A percentile compares a stretch with the other conserved stretches of the same genome.
Conservation (phyloP, 2,113 vertebrate species). For the Cnemophilus loriae region DNA sequence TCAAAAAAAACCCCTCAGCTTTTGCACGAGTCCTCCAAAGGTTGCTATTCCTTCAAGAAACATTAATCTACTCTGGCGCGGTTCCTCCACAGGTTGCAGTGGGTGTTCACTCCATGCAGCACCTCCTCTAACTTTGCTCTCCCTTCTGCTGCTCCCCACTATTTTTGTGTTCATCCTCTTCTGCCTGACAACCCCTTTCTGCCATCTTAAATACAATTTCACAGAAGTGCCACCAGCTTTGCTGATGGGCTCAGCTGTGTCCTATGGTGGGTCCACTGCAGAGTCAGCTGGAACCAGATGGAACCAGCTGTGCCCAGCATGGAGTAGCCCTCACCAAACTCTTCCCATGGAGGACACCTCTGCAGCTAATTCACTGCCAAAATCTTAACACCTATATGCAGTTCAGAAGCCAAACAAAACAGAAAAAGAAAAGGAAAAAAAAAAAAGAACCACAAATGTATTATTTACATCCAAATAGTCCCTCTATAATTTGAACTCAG, state of each 20-base stretch:
- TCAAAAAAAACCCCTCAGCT: rapidly evolving
- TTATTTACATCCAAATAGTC: not conserved
- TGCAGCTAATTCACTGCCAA: not conserved
- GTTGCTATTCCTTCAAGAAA: not conserved
- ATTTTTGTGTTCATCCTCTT: not conserved
- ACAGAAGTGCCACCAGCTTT: not conserved
- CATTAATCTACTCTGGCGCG: not conserved
- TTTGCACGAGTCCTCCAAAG: not conserved
- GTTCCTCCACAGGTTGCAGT: not conserved
- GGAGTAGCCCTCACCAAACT: not conserved
- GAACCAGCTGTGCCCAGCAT: not conserved
- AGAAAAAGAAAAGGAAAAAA: no score
- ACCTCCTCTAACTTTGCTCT: not conserved
- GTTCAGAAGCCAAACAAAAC: not conserved
- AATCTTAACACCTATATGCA: not conserved
- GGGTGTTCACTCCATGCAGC: not conserved
- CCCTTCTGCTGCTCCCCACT: not conserved
- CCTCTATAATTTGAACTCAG: not conserved
- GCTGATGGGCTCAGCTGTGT: not conserved
- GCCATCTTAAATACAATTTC: not conserved
- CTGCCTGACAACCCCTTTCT: not conserved
- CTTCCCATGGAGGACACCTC: not conserved
- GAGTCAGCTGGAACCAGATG: not conserved
- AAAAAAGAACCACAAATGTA: not conserved
- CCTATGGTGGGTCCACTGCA: not conserved